A percentile compares a stretch with the other conserved stretches of the same genome.
Conservation (phyloP, 2,888 invertebrate species). For the Scaptomyza parva region DNA sequence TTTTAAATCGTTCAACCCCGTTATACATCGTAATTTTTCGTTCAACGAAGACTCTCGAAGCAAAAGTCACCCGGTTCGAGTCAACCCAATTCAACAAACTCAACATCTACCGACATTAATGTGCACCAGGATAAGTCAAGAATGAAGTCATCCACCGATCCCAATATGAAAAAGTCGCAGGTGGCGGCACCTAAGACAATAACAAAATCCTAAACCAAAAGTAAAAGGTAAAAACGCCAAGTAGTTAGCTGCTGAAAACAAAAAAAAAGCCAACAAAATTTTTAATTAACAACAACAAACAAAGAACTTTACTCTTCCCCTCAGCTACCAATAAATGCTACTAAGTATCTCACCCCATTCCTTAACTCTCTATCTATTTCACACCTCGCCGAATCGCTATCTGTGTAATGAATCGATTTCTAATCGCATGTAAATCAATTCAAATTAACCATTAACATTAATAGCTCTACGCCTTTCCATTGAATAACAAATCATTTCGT, state of each 20-base stretch:
- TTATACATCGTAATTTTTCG: slow-evolving; percentile 44
- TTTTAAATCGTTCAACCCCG: slow-evolving; percentile 13
- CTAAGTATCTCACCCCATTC: slow-evolving; percentile 19
- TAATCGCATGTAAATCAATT: slow-evolving; percentile 59
- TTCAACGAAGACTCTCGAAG: slow-evolving; percentile 78
- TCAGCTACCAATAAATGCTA: slow-evolving; percentile 17
- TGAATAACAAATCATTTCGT: slow-evolving; percentile 22
- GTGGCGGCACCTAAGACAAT: slow-evolving; percentile 12
- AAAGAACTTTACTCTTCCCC: not conserved
- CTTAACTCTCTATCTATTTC: not conserved
- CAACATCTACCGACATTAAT: slow-evolving; percentile 67
- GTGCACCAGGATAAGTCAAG: slow-evolving; percentile 67
- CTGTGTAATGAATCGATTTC: slow-evolving; percentile 14
- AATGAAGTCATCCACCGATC: slow-evolving; percentile 45
- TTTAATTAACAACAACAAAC: slow-evolving; percentile 36
- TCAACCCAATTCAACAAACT: slow-evolving; percentile 77
- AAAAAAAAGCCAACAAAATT: no score
- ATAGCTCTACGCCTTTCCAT: slow-evolving; percentile 10
- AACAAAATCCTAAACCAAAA: slow-evolving; percentile 24
- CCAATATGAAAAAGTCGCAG: slow-evolving; percentile 19
- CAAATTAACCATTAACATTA: slow-evolving; percentile 22
- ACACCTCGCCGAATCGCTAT: slow-evolving; percentile 8
- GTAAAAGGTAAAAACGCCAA: slow-evolving; percentile 34
- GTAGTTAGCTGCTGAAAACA: not conserved
- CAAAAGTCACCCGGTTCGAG: slow-evolving; percentile 67